These are phyloP conservation scores for Penaeus vannamei DNA, from an alignment of 1,140 invertebrate genomes.

Conservation along the genomic window DNA sequence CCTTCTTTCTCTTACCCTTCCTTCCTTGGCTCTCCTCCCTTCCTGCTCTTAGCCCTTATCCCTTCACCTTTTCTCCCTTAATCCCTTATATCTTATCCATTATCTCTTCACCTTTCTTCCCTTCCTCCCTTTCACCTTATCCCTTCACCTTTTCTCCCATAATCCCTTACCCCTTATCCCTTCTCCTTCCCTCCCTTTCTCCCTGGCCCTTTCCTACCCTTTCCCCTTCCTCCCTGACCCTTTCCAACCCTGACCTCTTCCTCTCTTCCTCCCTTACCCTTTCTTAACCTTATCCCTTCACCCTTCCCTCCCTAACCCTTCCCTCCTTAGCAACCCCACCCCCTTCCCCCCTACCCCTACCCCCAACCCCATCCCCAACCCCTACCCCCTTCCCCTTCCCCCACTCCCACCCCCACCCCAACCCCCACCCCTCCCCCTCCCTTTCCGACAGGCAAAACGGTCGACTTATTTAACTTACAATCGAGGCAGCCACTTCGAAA, in stretches of 20 bases:
- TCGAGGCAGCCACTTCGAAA: too few species aligned
- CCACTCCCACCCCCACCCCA: not conserved
- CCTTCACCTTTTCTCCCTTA: not conserved
- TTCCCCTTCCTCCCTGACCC: conserved; percentile 22
- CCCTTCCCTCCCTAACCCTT: not conserved
- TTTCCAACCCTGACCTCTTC: not conserved
- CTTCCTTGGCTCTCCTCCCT: not conserved
- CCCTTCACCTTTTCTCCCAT: not conserved
- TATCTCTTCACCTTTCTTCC: not conserved
- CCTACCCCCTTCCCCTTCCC: not conserved
- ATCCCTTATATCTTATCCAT: not conserved
- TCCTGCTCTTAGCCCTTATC: not conserved
- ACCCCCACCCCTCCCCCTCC: not conserved
- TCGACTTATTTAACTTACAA: too few species aligned
- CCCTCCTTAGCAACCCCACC: not conserved
- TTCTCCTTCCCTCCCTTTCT: not conserved
- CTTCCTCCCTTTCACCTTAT: not conserved
- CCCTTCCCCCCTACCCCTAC: not conserved
- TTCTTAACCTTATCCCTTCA: not conserved
- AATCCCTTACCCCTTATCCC: not conserved
- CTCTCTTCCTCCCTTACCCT: not conserved
- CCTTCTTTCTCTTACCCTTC: too few species aligned
- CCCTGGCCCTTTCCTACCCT: conserved; percentile 13
- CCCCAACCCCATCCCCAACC: not conserved
- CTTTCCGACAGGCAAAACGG: too few species aligned